These are phyloP conservation scores for Labeo catla DNA, from an alignment of 2,113 vertebrate genomes.

Conservation along the genomic window DNA sequence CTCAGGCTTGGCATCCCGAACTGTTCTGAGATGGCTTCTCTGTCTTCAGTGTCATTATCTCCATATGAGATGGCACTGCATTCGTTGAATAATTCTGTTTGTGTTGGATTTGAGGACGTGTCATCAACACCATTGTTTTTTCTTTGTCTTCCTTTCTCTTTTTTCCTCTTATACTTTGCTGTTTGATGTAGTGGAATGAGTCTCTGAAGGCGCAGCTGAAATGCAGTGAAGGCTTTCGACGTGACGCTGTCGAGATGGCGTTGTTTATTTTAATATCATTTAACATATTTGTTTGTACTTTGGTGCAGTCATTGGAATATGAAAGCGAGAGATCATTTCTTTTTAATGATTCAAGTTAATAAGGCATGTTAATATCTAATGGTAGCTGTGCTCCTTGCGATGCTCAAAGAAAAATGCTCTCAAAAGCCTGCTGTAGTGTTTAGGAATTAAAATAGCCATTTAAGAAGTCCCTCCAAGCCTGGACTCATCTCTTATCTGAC, in stretches of 20 bases:
- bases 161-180: conserved; percentile 53
- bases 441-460: neutral
- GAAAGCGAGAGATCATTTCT: conserved; percentile 60
- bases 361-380: conserved; percentile 58
- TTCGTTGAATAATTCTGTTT: conserved; percentile 82
- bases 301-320: conserved; percentile 43
- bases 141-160: conserved; percentile 52
- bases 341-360: conserved; percentile 60
- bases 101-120: conserved; percentile 73
- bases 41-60: conserved; percentile 76
- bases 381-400: conserved; percentile 22
- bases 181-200: conserved; percentile 77
- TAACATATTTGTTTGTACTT: conserved; percentile 66
- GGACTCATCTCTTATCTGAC: neutral
- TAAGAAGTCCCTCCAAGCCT: neutral
- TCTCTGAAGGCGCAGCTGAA: conserved; percentile 68
- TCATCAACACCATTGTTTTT: conserved; percentile 76
- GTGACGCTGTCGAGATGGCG: conserved; percentile 60
- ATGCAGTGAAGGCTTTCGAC: conserved; percentile 67
- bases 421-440: conserved; percentile 29
- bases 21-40: conserved; percentile 74
- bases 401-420: neutral
- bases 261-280: conserved; percentile 55
- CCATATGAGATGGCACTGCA: conserved; percentile 69
- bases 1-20: conserved; percentile 68